Conservation (phyloP, 2,797 vertebrate genomes). For the Ptychobarbus kaznakovi region DNA sequence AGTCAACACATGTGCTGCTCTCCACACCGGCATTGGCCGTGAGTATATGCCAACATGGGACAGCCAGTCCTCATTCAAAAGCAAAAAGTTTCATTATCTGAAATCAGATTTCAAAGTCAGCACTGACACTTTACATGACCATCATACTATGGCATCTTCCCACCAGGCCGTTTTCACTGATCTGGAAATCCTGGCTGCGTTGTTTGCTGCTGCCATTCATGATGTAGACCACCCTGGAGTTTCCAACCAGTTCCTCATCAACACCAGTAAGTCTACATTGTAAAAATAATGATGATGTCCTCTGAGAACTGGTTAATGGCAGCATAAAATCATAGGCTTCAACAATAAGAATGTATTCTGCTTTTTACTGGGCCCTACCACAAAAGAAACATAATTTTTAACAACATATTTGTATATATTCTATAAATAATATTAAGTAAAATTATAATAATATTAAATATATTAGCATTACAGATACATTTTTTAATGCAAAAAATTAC, state of each 20-base stretch:
- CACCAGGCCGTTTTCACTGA: slow-evolving; percentile 91
- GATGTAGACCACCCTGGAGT: slow-evolving; percentile 95
- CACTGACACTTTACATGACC: neutral
- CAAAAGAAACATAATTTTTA: neutral
- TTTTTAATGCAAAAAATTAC: neutral
- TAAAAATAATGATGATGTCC: neutral
- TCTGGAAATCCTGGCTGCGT: slow-evolving; percentile 90
- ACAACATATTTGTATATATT: neutral
- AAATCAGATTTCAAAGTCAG: slow-evolving; percentile 17
- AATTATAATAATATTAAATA: neutral
- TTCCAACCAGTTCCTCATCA: slow-evolving; percentile 96
- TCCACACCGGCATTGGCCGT: slow-evolving; percentile 91
- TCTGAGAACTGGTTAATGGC: neutral
- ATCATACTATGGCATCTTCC: slow-evolving; percentile 38
- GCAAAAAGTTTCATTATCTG: neutral
- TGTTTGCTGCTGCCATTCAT: slow-evolving; percentile 93
- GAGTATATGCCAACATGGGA: slow-evolving; percentile 60
- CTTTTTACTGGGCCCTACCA: neutral
- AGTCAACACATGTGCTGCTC: slow-evolving; percentile 94
- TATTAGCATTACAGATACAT: neutral
- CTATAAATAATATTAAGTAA: neutral
- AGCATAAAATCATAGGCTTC: neutral
- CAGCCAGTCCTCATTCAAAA: neutral
- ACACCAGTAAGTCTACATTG: slow-evolving; percentile 85
- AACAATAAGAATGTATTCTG: neutral